Conservation (phyloP, 2,113 vertebrate species). For the Serilophus lunatus region DNA sequence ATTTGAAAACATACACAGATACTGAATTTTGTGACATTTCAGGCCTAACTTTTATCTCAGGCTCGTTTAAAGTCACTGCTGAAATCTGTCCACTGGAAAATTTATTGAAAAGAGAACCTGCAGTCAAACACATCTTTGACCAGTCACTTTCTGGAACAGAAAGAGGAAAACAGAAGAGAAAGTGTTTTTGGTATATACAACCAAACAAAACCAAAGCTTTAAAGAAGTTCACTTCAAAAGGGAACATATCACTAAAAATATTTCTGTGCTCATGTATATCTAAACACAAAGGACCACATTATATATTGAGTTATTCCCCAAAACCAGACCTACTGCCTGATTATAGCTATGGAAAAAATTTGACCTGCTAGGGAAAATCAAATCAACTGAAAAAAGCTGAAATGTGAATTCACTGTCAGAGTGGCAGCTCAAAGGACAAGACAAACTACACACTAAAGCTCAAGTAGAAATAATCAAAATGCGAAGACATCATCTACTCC, state of each 20-base stretch:
- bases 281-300: background rate
- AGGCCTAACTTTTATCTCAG: background rate
- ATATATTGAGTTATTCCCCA: background rate
- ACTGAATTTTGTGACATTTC: background rate
- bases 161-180: conserved; percentile 26
- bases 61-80: background rate
- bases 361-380: background rate
- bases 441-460: background rate
- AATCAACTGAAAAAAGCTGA: background rate
- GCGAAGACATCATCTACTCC: background rate
- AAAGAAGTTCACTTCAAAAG: background rate
- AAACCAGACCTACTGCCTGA: background rate
- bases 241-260: background rate
- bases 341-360: background rate
- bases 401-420: background rate
- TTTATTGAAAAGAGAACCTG: background rate
- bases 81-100: background rate
- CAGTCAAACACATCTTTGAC: background rate
- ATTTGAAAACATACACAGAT: background rate
- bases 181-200: background rate
- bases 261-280: background rate
- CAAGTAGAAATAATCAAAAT: background rate
- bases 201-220: background rate
- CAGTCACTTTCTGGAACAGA: background rate
- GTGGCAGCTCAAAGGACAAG: background rate